A percentile compares a stretch with the other conserved stretches of the same genome.
Evolutionary conservation across 2,888 invertebrate genomes (phyloP).

Genomic region (Dynastes hyllus): DNA sequence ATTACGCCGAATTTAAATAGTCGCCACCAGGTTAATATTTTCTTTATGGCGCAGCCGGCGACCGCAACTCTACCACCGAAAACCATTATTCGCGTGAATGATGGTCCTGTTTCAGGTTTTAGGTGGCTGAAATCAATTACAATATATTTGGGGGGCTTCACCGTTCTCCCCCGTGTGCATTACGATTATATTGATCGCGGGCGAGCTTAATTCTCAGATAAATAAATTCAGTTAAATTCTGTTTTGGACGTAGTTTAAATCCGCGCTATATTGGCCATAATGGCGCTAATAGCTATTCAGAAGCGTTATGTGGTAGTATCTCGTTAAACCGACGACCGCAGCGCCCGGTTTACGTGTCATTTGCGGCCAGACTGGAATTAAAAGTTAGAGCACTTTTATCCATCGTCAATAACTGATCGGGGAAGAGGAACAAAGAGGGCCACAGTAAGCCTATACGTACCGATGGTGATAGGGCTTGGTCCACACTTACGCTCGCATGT

Average conservation of each 20-base stretch:
- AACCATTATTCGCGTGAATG: constrained; percentile 36
- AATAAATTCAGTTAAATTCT: constrained; percentile 52
- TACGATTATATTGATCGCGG: constrained; percentile 48
- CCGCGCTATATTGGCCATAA: constrained; percentile 66
- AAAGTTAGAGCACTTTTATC: constrained; percentile 69
- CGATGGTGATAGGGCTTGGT: constrained; percentile 7
- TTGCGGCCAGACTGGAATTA: constrained; percentile 69
- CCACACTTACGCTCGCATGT: not conserved
- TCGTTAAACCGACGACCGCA: constrained; percentile 70
- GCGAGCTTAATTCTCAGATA: constrained; percentile 51
- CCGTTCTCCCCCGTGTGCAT: constrained; percentile 24
- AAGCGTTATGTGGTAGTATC: constrained; percentile 70
- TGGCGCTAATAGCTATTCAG: constrained; percentile 69
- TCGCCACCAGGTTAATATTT: constrained; percentile 7
- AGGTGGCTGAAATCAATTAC: constrained; percentile 50
- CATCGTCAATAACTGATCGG: constrained; percentile 61
- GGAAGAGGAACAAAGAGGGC: constrained; percentile 44
- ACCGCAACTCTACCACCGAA: constrained; percentile 22
- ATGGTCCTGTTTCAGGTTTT: constrained; percentile 32
- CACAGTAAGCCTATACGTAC: not conserved
- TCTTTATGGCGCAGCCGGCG: constrained; percentile 17
- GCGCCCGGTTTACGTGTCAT: constrained; percentile 69
- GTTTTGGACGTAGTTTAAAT: constrained; percentile 57
- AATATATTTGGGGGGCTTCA: constrained; percentile 45
- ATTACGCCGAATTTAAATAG: not conserved